A percentile compares a stretch with the other conserved stretches of the same genome.
These are phyloP conservation scores for Trypoxylus dichotomus DNA, from an alignment of 1,140 invertebrate genomes.

Conservation along the genomic window DNA sequence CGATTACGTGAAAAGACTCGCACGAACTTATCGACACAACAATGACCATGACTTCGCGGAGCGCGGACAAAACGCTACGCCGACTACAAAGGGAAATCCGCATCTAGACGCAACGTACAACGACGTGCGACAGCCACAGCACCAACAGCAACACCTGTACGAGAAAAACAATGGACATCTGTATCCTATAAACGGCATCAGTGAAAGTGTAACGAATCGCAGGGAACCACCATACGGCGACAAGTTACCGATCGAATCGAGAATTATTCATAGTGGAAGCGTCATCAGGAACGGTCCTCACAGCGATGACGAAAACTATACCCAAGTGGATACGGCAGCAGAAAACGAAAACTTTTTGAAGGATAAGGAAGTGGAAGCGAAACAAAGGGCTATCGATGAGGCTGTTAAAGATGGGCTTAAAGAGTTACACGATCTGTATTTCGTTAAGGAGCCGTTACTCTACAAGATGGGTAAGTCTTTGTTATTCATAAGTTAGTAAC, in stretches of 20 bases:
- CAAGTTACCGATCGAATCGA: background rate
- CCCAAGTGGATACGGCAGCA: background rate
- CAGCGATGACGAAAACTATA: background rate
- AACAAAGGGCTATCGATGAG: constrained; percentile 53
- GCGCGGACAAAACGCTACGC: background rate
- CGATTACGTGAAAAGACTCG: background rate
- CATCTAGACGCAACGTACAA: background rate
- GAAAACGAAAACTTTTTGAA: background rate
- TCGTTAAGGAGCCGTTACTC: constrained; percentile 67
- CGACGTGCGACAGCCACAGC: background rate
- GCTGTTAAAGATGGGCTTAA: constrained; percentile 67
- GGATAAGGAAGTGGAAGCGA: background rate
- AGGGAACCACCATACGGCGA: background rate
- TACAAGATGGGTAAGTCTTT: constrained; percentile 67
- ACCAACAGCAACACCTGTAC: background rate
- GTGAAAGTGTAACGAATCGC: constrained; percentile 1
- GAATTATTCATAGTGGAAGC: constrained; percentile 3
- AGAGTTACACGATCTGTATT: constrained; percentile 67
- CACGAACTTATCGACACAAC: constrained; percentile 1
- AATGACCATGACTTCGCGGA: constrained; percentile 7
- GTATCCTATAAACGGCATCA: background rate
- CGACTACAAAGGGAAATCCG: constrained; percentile 2
- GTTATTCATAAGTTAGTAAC: background rate
- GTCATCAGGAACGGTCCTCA: background rate
- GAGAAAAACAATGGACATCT: background rate